These are phyloP conservation scores for Agrilus cyanescens DNA, from an alignment of 2,888 invertebrate genomes.

Conservation along the genomic window DNA sequence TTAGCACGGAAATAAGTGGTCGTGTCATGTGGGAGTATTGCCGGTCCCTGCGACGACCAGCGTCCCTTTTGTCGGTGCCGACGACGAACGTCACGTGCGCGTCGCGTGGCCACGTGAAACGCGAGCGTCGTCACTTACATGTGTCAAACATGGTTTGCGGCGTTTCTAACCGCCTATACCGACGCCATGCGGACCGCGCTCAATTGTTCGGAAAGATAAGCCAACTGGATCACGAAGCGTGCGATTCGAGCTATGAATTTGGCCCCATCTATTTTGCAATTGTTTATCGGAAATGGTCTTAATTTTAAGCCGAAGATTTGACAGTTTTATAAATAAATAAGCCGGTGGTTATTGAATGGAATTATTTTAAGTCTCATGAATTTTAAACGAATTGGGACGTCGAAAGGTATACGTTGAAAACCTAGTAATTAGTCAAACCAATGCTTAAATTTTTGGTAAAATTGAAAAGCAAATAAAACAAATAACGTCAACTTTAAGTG, in stretches of 20 bases:
- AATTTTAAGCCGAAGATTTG: slow-evolving; percentile 9
- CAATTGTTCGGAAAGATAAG: slow-evolving; percentile 37
- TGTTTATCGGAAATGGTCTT: slow-evolving; percentile 23
- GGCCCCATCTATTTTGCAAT: slow-evolving; percentile 2
- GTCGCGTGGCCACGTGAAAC: slow-evolving; percentile 8
- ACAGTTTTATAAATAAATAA: too few species aligned
- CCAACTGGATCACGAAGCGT: slow-evolving; percentile 24
- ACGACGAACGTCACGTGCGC: too few species aligned
- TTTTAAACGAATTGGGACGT: too few species aligned
- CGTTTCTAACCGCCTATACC: slow-evolving; percentile 12
- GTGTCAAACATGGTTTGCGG: slow-evolving; percentile 32
- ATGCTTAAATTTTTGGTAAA: too few species aligned
- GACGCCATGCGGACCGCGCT: slow-evolving; percentile 11
- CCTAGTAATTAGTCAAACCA: too few species aligned
- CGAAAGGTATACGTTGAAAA: too few species aligned
- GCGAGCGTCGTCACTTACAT: slow-evolving; percentile 30
- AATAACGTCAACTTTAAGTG: too few species aligned
- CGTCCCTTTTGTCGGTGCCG: slow-evolving; percentile 23
- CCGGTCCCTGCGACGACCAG: slow-evolving; percentile 13
- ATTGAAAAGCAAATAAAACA: too few species aligned
- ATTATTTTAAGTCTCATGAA: too few species aligned
- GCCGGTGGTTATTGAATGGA: too few species aligned
- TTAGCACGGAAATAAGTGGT: background rate
- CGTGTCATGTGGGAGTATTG: slow-evolving; percentile 11
- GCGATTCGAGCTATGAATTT: too few species aligned